Evolutionary conservation across 2,113 vertebrate genomes (phyloP).

Genomic region (Catharus fuscescens): DNA sequence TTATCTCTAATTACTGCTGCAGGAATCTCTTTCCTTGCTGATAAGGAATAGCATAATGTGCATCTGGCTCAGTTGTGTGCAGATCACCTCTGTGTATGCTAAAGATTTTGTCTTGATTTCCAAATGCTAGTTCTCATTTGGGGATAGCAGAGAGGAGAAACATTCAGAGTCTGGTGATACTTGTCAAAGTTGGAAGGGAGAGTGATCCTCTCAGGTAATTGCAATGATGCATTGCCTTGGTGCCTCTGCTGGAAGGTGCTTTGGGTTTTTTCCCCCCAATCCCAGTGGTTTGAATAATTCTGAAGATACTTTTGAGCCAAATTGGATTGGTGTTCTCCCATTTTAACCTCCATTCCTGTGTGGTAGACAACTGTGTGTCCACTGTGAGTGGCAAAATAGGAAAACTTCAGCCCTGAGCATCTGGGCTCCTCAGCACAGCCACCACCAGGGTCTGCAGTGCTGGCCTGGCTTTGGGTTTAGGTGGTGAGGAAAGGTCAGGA

Average conservation of each 20-base stretch:
- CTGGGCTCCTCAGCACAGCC: neutral
- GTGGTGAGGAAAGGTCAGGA: neutral
- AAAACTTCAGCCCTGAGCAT: neutral
- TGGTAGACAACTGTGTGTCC: neutral
- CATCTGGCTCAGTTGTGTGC: neutral
- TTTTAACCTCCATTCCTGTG: neutral
- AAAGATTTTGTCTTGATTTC: conserved; percentile 20
- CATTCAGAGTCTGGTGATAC: neutral
- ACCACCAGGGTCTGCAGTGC: neutral
- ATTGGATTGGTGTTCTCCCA: neutral
- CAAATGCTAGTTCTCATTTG: neutral
- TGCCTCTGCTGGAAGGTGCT: neutral
- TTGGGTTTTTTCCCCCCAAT: neutral
- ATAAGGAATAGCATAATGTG: conserved; percentile 36
- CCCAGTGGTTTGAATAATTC: neutral
- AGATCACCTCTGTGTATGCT: neutral
- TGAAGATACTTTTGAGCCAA: neutral
- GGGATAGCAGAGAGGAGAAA: neutral
- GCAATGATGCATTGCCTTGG: accelerated
- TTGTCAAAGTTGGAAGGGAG: neutral
- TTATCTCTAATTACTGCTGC: conserved; percentile 23
- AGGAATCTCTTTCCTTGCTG: conserved; percentile 38
- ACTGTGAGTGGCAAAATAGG: neutral
- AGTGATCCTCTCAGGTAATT: neutral
- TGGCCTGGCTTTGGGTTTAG: neutral